Evolutionary conservation across 2,888 invertebrate genomes (phyloP).

Genomic region (Odontocerum albicorne): DNA sequence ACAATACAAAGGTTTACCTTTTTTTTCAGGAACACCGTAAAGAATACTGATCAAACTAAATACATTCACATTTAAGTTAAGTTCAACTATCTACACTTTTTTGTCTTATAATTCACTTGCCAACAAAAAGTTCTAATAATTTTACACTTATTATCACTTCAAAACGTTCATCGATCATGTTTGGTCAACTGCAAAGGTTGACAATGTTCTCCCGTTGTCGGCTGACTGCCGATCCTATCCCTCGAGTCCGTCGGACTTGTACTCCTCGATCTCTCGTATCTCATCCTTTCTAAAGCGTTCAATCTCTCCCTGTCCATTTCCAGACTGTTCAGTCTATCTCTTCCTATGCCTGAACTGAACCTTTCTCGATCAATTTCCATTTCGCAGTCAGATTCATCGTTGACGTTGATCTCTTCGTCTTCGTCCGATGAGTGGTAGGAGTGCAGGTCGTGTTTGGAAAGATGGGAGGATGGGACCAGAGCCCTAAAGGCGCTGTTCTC

Average conservation of each 20-base stretch:
- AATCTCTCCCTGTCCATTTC: constrained; percentile 31
- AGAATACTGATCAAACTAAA: too few relatives aligned
- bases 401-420: constrained; percentile 85
- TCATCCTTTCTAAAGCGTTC: constrained; percentile 45
- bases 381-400: constrained; percentile 73
- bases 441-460: constrained; percentile 39
- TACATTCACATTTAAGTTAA: too few relatives aligned
- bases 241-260: constrained; percentile 37
- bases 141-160: too few relatives aligned
- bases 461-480: constrained; percentile 55
- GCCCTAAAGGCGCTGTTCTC: constrained; percentile 88
- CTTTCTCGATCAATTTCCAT: constrained; percentile 51
- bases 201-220: constrained; percentile 48
- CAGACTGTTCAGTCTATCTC: constrained; percentile 45
- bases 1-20: too few relatives aligned
- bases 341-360: constrained; percentile 39
- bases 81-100: too few relatives aligned
- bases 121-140: too few relatives aligned
- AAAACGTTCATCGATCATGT: constrained; percentile 66
- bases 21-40: too few relatives aligned
- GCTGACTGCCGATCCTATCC: neutral
- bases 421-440: constrained; percentile 60
- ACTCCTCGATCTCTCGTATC: constrained; percentile 53
- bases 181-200: constrained; percentile 72
- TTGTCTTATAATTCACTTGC: too few relatives aligned